phyloP scores from a whole-genome alignment of 2,113 vertebrate genomes.

The Candoia aspera region DNA sequence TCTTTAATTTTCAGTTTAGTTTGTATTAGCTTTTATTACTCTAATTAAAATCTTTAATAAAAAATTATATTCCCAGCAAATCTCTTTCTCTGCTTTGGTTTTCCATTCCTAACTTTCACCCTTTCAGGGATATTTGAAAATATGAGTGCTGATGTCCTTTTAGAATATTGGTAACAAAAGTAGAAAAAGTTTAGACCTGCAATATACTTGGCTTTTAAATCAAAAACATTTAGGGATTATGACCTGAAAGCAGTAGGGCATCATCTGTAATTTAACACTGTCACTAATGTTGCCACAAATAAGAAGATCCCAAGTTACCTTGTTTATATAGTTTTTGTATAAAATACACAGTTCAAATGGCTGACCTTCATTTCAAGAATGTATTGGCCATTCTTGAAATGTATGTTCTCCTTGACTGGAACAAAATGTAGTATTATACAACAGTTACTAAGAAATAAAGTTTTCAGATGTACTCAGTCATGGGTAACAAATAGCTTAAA shows the following conservation, averaged over 20 bases:
- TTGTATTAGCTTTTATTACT: not conserved
- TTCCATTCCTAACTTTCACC: not conserved
- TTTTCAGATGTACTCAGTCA: not conserved
- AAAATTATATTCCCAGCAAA: not conserved
- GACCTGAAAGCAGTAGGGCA: not conserved
- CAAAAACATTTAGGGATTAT: not conserved
- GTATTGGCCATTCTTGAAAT: not conserved
- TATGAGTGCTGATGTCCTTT: not conserved
- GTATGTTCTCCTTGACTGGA: not conserved
- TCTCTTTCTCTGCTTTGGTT: not conserved
- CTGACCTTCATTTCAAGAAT: not conserved
- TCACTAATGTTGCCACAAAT: not conserved
- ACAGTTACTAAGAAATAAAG: not conserved
- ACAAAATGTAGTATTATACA: not conserved
- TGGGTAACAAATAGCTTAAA: slow-evolving; percentile 22
- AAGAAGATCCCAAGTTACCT: not conserved
- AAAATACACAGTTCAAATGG: not conserved
- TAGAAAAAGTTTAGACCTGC: not conserved
- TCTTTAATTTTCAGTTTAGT: too few relatives aligned
- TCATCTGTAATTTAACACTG: not conserved
- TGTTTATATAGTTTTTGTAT: not conserved
- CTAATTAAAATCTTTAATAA: not conserved
- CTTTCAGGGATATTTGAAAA: not conserved
- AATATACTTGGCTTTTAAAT: not conserved
- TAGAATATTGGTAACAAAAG: not conserved